Percentiles rank a stretch among this genome's conserved stretches.
Evolutionary conservation across 2,113 vertebrate species (phyloP).

Genomic region (Neodontobutis hainanensis): DNA sequence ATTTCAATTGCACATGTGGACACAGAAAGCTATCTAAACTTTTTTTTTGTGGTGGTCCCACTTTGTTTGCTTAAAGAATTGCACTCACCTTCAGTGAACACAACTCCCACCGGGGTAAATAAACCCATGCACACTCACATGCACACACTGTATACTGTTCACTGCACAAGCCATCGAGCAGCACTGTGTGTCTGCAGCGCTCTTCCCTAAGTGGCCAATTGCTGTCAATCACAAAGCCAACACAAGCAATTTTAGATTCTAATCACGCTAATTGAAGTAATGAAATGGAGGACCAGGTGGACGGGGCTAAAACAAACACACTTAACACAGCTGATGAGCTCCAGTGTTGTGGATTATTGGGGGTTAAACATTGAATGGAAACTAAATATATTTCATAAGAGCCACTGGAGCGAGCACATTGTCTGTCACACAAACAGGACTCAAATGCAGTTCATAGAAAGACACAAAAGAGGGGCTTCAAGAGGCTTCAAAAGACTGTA

Average conservation of each 20-base stretch:
- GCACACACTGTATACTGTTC: constrained; percentile 25
- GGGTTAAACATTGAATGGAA: constrained; percentile 47
- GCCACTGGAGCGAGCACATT: constrained; percentile 32
- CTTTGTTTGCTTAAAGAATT: constrained; percentile 60
- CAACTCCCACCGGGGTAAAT: constrained; percentile 67
- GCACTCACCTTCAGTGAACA: constrained; percentile 53
- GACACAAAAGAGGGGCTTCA: constrained; percentile 17
- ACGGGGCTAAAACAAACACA: constrained; percentile 57
- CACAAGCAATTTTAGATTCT: constrained; percentile 72
- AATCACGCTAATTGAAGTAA: constrained; percentile 75
- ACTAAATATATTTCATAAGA: constrained; percentile 59
- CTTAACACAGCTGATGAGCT: constrained; percentile 26
- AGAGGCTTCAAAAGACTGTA: constrained; percentile 5
- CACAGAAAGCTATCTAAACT: constrained; percentile 33
- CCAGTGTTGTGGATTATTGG: constrained; percentile 7
- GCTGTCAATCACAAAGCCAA: constrained; percentile 73
- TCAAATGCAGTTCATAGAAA: constrained; percentile 6
- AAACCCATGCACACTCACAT: constrained; percentile 42
- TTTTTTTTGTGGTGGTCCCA: constrained; percentile 42
- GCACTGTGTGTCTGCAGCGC: constrained; percentile 43
- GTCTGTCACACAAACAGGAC: constrained; percentile 28
- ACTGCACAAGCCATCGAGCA: constrained; percentile 62
- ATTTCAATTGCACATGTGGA: constrained; percentile 16
- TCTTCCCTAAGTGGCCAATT: constrained; percentile 72
- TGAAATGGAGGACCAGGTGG: constrained; percentile 65